Percentiles rank a stretch among this genome's conserved stretches.
Evolutionary conservation across 2,113 vertebrate species (phyloP).

Genomic region (Numenius arquata): DNA sequence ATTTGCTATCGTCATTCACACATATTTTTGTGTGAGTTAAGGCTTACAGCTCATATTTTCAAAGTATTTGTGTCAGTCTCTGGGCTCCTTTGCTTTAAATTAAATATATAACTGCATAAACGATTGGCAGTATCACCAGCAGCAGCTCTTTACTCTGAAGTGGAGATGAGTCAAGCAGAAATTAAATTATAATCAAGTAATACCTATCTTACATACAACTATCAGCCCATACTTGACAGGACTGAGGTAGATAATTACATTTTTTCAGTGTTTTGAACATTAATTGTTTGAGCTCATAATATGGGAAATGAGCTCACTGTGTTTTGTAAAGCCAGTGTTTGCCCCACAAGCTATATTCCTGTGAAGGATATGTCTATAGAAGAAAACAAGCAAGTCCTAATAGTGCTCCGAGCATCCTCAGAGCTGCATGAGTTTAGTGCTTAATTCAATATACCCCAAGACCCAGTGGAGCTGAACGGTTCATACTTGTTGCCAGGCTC

Average conservation of each 20-base stretch:
- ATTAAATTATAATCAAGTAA: slow-evolving; percentile 17
- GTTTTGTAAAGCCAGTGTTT: not conserved
- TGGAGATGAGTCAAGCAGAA: slow-evolving; percentile 14
- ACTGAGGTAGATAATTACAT: not conserved
- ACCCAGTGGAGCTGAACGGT: not conserved
- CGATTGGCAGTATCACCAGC: slow-evolving; percentile 22
- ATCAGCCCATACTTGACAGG: not conserved
- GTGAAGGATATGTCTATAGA: not conserved
- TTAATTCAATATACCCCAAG: not conserved
- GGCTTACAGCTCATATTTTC: slow-evolving; percentile 51
- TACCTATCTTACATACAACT: not conserved
- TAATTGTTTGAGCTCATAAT: not conserved
- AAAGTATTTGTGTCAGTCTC: slow-evolving; percentile 40
- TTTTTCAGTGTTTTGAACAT: not conserved
- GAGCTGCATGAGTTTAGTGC: not conserved
- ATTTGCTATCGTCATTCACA: slow-evolving; percentile 40
- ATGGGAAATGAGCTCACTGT: not conserved
- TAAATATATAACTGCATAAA: slow-evolving; percentile 14
- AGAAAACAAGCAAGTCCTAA: not conserved
- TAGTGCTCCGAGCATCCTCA: not conserved
- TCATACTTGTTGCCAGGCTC: not conserved
- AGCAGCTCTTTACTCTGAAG: not conserved
- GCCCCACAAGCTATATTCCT: not conserved
- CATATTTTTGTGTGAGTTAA: slow-evolving; percentile 49
- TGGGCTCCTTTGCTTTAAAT: slow-evolving; percentile 26